phyloP scores from a whole-genome alignment of 2,888 invertebrate species.

The Ophonus ardosiacus region DNA sequence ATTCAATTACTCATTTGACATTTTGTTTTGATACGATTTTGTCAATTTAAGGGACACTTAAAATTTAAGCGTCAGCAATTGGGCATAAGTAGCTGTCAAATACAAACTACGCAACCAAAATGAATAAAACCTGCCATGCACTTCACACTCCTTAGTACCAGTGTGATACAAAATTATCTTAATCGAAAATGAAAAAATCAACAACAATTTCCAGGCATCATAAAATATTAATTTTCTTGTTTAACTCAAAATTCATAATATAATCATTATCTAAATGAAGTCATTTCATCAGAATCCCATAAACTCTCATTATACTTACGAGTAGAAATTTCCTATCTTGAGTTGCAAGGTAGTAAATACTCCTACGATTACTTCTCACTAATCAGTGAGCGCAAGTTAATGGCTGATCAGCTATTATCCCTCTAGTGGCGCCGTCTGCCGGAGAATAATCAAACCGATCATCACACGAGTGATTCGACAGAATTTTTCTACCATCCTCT shows the following conservation, averaged over 20 bases:
- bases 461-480: slow-evolving; percentile 29
- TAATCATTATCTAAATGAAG: slow-evolving; percentile 1
- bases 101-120: too few species aligned
- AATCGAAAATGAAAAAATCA: too few species aligned
- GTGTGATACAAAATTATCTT: too few species aligned
- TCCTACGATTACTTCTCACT: slow-evolving; percentile 17
- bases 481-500: slow-evolving; percentile 17
- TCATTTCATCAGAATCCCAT: neutral
- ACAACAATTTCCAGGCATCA: too few species aligned
- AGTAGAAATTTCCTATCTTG: neutral
- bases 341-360: neutral
- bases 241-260: neutral
- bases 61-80: too few species aligned
- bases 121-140: too few species aligned
- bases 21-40: too few species aligned
- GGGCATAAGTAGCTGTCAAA: too few species aligned
- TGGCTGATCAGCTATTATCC: slow-evolving; percentile 28
- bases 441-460: slow-evolving; percentile 35
- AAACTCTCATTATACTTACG: slow-evolving; percentile 16
- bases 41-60: too few species aligned
- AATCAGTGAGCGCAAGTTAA: slow-evolving; percentile 17
- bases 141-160: too few species aligned
- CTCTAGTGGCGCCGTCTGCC: slow-evolving; percentile 14
- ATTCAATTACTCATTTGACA: too few species aligned
- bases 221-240: too few species aligned